Conservation (phyloP, 92 coral and sea anemone genomes). For the Blastomussa wellsi region DNA sequence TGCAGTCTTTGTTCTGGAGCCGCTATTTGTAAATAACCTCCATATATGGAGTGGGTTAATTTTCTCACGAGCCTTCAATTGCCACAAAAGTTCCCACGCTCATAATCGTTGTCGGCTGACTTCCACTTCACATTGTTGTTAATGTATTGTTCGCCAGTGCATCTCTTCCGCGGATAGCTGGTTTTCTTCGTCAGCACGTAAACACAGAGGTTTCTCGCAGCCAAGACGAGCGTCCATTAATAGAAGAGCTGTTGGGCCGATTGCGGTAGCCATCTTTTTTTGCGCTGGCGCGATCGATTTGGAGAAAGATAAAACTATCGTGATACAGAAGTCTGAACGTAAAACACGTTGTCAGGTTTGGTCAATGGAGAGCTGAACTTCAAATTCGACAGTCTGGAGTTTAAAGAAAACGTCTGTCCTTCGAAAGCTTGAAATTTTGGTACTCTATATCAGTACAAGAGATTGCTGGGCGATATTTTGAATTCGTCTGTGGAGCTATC, state of each 20-base stretch:
- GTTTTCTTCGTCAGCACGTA: slow-evolving; percentile 39
- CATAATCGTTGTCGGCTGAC: slow-evolving; percentile 62
- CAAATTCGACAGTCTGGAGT: slow-evolving; percentile 17
- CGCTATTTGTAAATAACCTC: slow-evolving; percentile 82
- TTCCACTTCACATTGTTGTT: slow-evolving; percentile 69
- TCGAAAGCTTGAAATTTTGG: not conserved
- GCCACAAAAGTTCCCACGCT: slow-evolving; percentile 99
- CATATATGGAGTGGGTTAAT: slow-evolving; percentile 93
- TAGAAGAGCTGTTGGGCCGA: not conserved
- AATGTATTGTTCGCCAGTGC: slow-evolving; percentile 64
- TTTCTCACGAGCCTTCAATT: slow-evolving; percentile 98
- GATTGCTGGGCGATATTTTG: slow-evolving; percentile 5
- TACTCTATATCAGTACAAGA: not conserved
- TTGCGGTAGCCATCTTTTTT: slow-evolving; percentile 9
- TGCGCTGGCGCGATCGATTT: slow-evolving; percentile 5
- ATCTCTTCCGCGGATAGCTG: slow-evolving; percentile 53
- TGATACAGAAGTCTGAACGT: not conserved
- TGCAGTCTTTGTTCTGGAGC: slow-evolving; percentile 75
- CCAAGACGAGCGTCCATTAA: not conserved
- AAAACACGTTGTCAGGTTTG: slow-evolving; percentile 36
- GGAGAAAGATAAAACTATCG: slow-evolving; percentile 1
- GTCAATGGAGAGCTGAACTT: slow-evolving; percentile 36
- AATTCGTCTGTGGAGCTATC: slow-evolving; percentile 10
- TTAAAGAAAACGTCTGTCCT: slow-evolving; percentile 2
- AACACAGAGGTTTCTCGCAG: slow-evolving; percentile 5